phyloP scores from a whole-genome alignment of 35 echinoderm and acorn worm species.

The Acanthaster planci region DNA sequence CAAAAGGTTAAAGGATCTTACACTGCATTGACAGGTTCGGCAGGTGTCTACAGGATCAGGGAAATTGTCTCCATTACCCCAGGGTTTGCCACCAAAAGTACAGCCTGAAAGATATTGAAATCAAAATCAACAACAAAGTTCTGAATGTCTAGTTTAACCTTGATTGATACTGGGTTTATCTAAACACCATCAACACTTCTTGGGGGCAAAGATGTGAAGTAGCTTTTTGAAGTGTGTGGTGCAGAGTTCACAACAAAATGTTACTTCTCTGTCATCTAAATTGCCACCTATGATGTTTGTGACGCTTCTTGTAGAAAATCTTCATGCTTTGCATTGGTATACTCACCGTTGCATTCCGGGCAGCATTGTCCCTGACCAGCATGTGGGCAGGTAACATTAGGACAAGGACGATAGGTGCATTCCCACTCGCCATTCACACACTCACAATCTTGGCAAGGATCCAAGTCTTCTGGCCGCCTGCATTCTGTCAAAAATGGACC shows the following conservation, averaged over 20 bases:
- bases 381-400: conserved; percentile 62
- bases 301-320: too few species aligned
- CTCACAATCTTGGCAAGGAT: conserved; percentile 83
- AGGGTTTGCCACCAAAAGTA: conserved; percentile 87
- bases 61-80: conserved; percentile 78
- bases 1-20: conserved; percentile 23
- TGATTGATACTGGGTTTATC: too few species aligned
- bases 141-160: too few species aligned
- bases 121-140: neutral
- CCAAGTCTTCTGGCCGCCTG: conserved; percentile 59
- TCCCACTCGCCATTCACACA: conserved; percentile 79
- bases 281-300: too few species aligned
- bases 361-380: conserved; percentile 84
- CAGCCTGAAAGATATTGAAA: conserved; percentile 50
- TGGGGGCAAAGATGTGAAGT: too few species aligned
- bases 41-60: conserved; percentile 80
- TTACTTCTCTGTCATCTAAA: too few species aligned
- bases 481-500: conserved; percentile 37
- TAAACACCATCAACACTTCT: too few species aligned
- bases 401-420: conserved; percentile 54
- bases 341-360: conserved; percentile 73
- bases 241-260: too few species aligned
- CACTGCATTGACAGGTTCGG: conserved; percentile 70
- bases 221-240: too few species aligned
- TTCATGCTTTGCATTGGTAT: too few species aligned